A percentile compares a stretch with the other conserved stretches of the same genome.
phyloP scores from a whole-genome alignment of 2,797 vertebrate species.

The Cygnus olor region DNA sequence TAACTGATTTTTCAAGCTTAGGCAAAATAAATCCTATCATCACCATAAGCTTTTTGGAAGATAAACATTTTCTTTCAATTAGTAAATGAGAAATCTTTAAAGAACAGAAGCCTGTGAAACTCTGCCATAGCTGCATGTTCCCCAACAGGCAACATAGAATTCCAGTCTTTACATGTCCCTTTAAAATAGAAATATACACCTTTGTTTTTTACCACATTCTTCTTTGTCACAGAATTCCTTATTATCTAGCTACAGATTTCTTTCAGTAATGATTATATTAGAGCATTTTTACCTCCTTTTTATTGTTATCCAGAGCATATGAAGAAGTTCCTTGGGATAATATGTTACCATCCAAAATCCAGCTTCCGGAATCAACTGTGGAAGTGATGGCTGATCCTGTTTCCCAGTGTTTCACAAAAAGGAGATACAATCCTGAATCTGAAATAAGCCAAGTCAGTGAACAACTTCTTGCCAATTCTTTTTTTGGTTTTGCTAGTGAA shows the following conservation, averaged over 20 bases:
- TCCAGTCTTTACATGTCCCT: background rate
- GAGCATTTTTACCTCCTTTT: background rate
- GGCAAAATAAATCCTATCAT: background rate
- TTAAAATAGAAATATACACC: background rate
- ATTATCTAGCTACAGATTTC: background rate
- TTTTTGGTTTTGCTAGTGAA: background rate
- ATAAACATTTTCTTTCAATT: background rate
- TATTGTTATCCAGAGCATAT: conserved; percentile 69
- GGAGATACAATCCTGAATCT: conserved; percentile 66
- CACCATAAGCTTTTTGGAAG: background rate
- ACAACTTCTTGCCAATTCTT: background rate
- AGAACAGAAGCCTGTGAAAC: background rate
- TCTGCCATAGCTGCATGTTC: background rate
- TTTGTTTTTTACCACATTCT: background rate
- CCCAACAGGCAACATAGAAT: background rate
- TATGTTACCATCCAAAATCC: conserved; percentile 68
- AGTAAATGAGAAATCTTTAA: background rate
- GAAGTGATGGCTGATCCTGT: conserved; percentile 73
- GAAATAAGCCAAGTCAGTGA: conserved; percentile 80
- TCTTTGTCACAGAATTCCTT: background rate
- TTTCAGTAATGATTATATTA: background rate
- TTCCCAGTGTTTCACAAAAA: conserved; percentile 64
- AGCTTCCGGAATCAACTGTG: conserved; percentile 63
- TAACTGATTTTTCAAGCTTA: background rate
- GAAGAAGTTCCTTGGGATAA: conserved; percentile 77